Base-by-base conservation (phyloP, 1,140 invertebrate species). In the Drosophila pectinifera region DNA sequence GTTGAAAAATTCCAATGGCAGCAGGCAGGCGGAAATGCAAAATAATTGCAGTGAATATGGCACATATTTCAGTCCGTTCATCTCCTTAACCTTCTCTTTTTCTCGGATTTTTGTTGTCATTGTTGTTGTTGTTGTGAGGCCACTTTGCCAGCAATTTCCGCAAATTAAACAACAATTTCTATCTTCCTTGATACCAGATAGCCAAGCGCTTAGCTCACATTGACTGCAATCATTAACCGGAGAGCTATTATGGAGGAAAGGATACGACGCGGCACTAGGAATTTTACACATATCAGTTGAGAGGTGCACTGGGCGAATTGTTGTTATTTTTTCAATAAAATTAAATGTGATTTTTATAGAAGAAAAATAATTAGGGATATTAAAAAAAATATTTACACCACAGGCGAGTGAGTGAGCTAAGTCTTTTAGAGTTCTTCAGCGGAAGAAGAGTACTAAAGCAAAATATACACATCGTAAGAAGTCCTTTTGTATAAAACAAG, bases 151-250 rank as follows among this genome's bases (percentile, higher is more conserved):
- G 65, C 83, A 88, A 88, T 88, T 88, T 88, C 83, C 83, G 83
- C 83, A 88, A 88, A 88, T 88, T 88, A 88, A 88, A 79, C 62
- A 77, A 74, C 83, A 78, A 88, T 86, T 81, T 86, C 83, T 88
- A 83, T 82, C 70, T 83, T 83, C 79, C 82, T 59, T 58, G 65
- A 86, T 78, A 73, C 80, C 82, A 72, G 70, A 43, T 53, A 65
- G 68, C 22, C 62, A 43, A 78, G 78, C 77, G 83, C 83, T 79
- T 82, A 75, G 79, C 74, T 86, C 83, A 79, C 58, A 89, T 83
- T 88, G 61, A 38, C 64, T 38, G 49, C 76, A 79, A 79, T 83
- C 84, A 88, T 83, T 88, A 88, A 88, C 61, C 58, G 61, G 57
- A 53, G 67, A 70, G 79, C 83, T 83, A 88, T 88, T 88, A 88